Conservation (phyloP, 2,888 invertebrate species). For the Oscheius sp. region DNA sequence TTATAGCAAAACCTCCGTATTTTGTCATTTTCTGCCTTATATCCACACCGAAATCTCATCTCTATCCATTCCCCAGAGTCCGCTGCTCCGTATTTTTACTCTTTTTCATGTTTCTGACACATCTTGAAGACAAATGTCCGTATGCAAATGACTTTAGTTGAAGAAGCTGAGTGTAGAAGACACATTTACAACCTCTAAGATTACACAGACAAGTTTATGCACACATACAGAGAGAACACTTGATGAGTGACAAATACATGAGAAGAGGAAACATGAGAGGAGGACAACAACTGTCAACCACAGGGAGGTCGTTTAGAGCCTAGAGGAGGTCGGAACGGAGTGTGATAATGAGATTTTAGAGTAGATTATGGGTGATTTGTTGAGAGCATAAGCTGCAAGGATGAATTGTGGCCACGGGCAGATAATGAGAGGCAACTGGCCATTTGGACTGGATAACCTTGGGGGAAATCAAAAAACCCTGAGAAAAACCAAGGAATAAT, state of each 20-base stretch:
- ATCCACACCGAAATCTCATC: too few relatives aligned
- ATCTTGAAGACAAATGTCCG: constrained; percentile 10
- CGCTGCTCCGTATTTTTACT: neutral
- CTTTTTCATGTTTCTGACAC: neutral
- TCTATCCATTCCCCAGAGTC: too few relatives aligned
- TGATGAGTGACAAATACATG: constrained; percentile 22
- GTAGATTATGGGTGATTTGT: constrained; percentile 10
- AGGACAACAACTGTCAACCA: constrained; percentile 1
- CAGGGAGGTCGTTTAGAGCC: neutral
- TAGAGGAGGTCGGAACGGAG: neutral
- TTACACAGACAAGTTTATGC: constrained; percentile 20
- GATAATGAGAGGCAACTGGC: neutral
- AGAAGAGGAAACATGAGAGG: neutral
- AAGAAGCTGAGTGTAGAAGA: neutral
- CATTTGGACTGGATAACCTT: neutral
- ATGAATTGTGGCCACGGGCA: neutral
- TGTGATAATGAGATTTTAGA: constrained; percentile 16
- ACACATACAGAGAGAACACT: neutral
- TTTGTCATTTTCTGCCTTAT: too few relatives aligned
- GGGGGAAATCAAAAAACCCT: neutral
- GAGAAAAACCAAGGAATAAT: too few relatives aligned
- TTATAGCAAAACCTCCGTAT: too few relatives aligned
- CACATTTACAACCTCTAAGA: neutral
- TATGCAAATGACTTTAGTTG: constrained; percentile 25
- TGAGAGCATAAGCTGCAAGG: neutral